phyloP scores from a whole-genome alignment of 2,888 invertebrate species.

The Archips xylosteana region DNA sequence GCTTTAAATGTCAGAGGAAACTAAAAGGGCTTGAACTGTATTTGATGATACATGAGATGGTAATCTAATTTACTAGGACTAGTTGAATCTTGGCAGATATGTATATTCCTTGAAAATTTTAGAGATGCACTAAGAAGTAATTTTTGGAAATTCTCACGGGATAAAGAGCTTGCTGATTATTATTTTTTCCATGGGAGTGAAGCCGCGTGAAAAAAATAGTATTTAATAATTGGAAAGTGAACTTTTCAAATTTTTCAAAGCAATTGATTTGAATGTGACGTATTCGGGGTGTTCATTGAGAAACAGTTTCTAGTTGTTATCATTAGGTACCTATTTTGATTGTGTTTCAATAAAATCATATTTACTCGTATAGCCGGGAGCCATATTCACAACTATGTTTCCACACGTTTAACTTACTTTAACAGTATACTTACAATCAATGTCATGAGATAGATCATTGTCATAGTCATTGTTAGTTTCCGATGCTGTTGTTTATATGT shows the following conservation, averaged over 20 bases:
- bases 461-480: slow-evolving; percentile 19
- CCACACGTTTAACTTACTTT: background rate
- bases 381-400: background rate
- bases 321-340: too few relatives aligned
- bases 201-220: too few relatives aligned
- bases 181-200: too few relatives aligned
- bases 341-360: background rate
- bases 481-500: background rate
- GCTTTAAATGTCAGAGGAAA: slow-evolving; percentile 8
- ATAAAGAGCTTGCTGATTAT: too few relatives aligned
- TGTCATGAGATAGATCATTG: slow-evolving; percentile 15
- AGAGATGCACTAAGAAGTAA: too few relatives aligned
- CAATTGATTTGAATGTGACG: too few relatives aligned
- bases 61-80: background rate
- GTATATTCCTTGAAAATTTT: too few relatives aligned
- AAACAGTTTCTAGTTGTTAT: background rate
- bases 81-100: too few relatives aligned
- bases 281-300: too few relatives aligned
- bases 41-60: background rate
- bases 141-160: too few relatives aligned
- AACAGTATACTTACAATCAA: slow-evolving; percentile 26
- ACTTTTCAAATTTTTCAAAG: too few relatives aligned
- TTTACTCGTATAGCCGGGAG: background rate
- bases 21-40: background rate
- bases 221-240: too few relatives aligned